Conservation (phyloP, 2,797 vertebrate species). For the Sebastiscus tertius region DNA sequence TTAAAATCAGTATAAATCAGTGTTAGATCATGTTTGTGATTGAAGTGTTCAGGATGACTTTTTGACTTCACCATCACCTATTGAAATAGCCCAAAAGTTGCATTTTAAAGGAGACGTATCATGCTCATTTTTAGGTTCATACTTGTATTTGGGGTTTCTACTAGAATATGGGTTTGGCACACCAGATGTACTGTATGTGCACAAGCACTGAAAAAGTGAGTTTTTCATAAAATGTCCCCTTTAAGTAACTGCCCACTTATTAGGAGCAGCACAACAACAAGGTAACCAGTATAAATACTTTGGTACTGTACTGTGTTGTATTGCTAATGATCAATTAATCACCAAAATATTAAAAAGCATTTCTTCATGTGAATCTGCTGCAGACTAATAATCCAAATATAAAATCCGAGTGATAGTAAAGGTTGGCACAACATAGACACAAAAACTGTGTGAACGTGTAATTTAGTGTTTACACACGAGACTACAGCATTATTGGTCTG, state of each 20-base stretch:
- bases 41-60: background rate
- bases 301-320: background rate
- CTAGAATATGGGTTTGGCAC: too few species aligned
- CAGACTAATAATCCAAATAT: background rate
- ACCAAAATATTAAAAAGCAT: background rate
- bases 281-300: background rate
- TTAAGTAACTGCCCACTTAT: background rate
- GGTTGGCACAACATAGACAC: background rate
- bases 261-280: background rate
- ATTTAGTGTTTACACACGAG: background rate
- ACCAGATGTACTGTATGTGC: too few species aligned
- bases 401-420: background rate
- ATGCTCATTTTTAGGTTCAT: too few species aligned
- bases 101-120: background rate
- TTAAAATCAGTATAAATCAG: background rate
- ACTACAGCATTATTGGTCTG: background rate
- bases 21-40: background rate
- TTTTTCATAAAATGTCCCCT: too few species aligned
- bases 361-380: background rate
- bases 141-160: too few species aligned
- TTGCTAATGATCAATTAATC: background rate
- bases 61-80: background rate
- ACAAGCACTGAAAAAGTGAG: too few species aligned
- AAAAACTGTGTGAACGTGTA: background rate
- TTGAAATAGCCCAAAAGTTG: background rate